Percentiles rank a stretch among this genome's conserved stretches.
phyloP scores from a whole-genome alignment of 2,797 vertebrate genomes.

The Sitta carolinensis region DNA sequence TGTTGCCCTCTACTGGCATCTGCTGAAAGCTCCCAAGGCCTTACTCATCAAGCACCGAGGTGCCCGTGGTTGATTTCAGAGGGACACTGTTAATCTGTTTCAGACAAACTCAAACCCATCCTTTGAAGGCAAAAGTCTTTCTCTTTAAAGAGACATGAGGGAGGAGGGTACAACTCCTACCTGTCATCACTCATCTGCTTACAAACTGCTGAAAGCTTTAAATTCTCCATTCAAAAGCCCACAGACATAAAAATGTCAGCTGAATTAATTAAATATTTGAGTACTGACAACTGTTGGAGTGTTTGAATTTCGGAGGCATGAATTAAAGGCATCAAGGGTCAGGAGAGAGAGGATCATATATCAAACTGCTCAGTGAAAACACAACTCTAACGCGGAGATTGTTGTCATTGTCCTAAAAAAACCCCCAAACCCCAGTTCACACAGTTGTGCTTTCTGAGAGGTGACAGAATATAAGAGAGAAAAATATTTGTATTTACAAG shows the following conservation, averaged over 20 bases:
- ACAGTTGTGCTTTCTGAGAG: neutral
- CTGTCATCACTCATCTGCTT: constrained; percentile 53
- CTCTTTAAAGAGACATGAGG: neutral
- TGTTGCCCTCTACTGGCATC: constrained; percentile 51
- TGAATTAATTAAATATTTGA: constrained; percentile 83
- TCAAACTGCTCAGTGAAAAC: constrained; percentile 18
- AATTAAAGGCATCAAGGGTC: constrained; percentile 22
- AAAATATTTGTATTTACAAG: neutral
- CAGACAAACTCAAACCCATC: neutral
- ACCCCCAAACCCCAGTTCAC: neutral
- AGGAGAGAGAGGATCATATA: constrained; percentile 27
- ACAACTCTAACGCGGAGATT: neutral
- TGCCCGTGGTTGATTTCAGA: constrained; percentile 10
- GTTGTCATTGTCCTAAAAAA: neutral
- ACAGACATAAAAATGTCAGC: constrained; percentile 70
- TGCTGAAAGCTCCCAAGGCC: constrained; percentile 18
- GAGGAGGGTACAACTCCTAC: neutral
- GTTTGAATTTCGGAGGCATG: constrained; percentile 10
- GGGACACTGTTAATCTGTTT: constrained; percentile 17
- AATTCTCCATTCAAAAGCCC: constrained; percentile 38
- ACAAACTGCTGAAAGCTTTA: constrained; percentile 50
- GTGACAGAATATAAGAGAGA: neutral
- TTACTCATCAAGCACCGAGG: neutral
- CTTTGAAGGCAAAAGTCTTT: constrained; percentile 12
- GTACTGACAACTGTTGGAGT: constrained; percentile 44